These are phyloP conservation scores for Scolopax mira DNA, from an alignment of 2,113 vertebrate species.

Conservation along the genomic window DNA sequence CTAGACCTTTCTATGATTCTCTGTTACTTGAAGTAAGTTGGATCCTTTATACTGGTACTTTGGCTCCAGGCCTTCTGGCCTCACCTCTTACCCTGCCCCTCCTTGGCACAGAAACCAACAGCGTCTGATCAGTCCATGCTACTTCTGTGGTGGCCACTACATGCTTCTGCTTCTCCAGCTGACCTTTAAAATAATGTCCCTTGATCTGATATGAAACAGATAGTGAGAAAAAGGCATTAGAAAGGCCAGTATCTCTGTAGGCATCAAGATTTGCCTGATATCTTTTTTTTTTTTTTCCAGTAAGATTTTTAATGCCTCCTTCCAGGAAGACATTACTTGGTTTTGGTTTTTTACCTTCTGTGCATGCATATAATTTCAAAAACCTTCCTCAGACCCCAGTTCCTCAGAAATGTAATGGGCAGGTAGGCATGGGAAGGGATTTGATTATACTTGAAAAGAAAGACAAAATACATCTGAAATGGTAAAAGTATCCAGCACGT, in stretches of 20 bases:
- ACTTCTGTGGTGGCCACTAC: fast-evolving
- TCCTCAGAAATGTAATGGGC: background rate
- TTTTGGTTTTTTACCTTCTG: background rate
- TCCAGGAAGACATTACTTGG: background rate
- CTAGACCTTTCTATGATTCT: no score
- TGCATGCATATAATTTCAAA: background rate
- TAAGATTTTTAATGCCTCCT: background rate
- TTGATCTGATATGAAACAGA: background rate
- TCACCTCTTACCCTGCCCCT: background rate
- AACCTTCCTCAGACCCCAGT: background rate
- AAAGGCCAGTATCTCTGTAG: background rate
- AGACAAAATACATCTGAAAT: slow-evolving; percentile 8
- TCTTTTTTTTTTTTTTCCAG: background rate
- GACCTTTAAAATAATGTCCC: background rate
- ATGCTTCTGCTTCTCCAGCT: background rate
- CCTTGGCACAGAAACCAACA: background rate
- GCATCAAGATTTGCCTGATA: background rate
- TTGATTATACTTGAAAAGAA: slow-evolving; percentile 46
- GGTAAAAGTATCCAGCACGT: background rate
- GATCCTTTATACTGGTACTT: background rate
- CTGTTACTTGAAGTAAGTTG: background rate
- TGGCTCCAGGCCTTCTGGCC: background rate
- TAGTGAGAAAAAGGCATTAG: background rate
- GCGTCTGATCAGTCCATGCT: background rate
- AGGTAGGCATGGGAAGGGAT: slow-evolving; percentile 22